Percentiles rank a stretch among this genome's conserved stretches.
These are phyloP conservation scores for Schizothorax lantsangensis DNA, from an alignment of 2,797 vertebrate species.

Conservation along the genomic window DNA sequence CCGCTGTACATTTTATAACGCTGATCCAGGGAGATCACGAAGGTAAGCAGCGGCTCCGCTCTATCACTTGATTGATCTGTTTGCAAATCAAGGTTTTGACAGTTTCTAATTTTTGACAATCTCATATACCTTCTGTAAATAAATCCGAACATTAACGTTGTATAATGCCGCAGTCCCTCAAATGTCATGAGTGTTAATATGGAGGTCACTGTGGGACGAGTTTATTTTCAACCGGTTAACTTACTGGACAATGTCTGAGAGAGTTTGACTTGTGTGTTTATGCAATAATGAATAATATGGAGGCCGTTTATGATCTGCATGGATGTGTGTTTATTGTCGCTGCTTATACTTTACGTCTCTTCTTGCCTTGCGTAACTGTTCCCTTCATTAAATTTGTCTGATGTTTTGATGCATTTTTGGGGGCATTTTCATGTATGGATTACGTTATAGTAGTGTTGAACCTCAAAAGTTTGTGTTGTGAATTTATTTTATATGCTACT, in stretches of 20 bases:
- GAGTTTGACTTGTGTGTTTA: background rate
- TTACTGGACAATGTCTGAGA: background rate
- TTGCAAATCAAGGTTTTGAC: background rate
- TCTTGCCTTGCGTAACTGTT: background rate
- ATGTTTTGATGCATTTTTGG: background rate
- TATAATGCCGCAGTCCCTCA: background rate
- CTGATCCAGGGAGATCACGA: constrained; percentile 39
- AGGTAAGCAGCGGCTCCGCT: constrained; percentile 33
- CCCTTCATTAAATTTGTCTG: background rate
- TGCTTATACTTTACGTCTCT: background rate
- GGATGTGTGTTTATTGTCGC: background rate
- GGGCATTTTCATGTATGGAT: background rate
- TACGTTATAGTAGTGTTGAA: background rate
- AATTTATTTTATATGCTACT: background rate
- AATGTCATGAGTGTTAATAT: constrained; percentile 45
- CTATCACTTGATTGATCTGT: background rate
- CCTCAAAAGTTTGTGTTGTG: background rate
- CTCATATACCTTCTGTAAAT: background rate
- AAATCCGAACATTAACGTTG: background rate
- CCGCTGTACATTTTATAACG: constrained; percentile 49
- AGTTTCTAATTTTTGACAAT: background rate
- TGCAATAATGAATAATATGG: background rate
- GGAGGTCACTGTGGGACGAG: constrained; percentile 57
- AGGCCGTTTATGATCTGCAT: background rate
- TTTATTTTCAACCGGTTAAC: background rate